phyloP scores from a whole-genome alignment of 2,797 vertebrate species.

The Momotus momota region DNA sequence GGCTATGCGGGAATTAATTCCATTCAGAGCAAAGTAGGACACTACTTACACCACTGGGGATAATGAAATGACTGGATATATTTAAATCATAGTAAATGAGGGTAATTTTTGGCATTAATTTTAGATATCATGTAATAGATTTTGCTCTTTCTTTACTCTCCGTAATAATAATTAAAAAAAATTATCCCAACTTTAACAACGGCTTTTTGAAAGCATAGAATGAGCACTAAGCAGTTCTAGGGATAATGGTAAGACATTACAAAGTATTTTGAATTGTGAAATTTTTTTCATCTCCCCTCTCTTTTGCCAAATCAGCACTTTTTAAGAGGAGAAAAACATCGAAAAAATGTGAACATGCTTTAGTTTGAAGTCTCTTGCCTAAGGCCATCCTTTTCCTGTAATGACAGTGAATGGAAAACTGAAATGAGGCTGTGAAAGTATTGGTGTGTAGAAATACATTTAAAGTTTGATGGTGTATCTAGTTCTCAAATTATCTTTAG shows the following conservation, averaged over 20 bases:
- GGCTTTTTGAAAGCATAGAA: neutral
- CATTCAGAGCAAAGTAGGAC: neutral
- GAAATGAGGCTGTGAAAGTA: neutral
- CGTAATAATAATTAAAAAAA: neutral
- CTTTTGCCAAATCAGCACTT: neutral
- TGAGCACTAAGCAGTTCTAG: neutral
- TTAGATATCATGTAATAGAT: neutral
- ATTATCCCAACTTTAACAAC: neutral
- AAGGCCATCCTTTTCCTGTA: neutral
- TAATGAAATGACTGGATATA: neutral
- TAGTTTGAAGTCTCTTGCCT: neutral
- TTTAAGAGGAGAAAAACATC: neutral
- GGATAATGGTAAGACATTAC: neutral
- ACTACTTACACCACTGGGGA: neutral
- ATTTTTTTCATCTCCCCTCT: neutral
- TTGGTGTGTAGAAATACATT: neutral
- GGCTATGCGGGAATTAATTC: neutral
- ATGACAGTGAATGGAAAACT: neutral
- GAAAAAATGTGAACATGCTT: neutral
- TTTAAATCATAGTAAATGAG: neutral
- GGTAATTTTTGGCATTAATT: neutral
- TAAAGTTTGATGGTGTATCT: neutral
- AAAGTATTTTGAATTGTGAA: neutral
- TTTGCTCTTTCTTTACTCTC: neutral
- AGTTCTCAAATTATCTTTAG: neutral